These are phyloP conservation scores for Belonocnema kinseyi DNA, from an alignment of 1,140 invertebrate species.

Conservation along the genomic window DNA sequence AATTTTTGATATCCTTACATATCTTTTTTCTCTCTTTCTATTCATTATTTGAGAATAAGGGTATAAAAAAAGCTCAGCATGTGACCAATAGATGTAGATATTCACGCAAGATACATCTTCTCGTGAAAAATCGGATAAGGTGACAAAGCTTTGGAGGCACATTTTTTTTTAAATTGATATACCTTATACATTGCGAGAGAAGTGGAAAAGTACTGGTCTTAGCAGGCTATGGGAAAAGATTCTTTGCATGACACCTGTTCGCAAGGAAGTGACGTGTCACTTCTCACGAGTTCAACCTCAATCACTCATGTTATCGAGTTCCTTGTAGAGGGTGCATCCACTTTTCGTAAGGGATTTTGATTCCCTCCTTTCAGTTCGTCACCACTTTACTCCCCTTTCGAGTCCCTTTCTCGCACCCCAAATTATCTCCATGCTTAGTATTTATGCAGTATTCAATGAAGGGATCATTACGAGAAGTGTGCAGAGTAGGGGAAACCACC, in stretches of 20 bases:
- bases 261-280: constrained; percentile 40
- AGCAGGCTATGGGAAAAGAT: constrained; percentile 49
- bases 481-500: too few relatives aligned
- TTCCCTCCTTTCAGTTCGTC: constrained; percentile 5
- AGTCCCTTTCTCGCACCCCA: constrained; percentile 6
- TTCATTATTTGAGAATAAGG: too few relatives aligned
- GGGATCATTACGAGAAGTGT: too few relatives aligned
- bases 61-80: too few relatives aligned
- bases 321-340: constrained; percentile 23
- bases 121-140: constrained; percentile 3
- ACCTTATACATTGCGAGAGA: background rate
- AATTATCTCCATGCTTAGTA: background rate
- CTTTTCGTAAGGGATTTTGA: constrained; percentile 36
- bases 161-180: background rate
- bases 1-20: too few relatives aligned
- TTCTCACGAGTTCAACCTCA: constrained; percentile 33
- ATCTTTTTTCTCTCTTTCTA: too few relatives aligned
- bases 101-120: background rate
- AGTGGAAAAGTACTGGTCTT: constrained; percentile 41
- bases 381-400: constrained; percentile 22
- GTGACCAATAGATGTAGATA: background rate
- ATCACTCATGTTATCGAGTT: constrained; percentile 28
- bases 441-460: too few relatives aligned
- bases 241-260: constrained; percentile 46
- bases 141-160: background rate